phyloP scores from a whole-genome alignment of 2,797 vertebrate species.

The Enteromius unitaeniatus region DNA sequence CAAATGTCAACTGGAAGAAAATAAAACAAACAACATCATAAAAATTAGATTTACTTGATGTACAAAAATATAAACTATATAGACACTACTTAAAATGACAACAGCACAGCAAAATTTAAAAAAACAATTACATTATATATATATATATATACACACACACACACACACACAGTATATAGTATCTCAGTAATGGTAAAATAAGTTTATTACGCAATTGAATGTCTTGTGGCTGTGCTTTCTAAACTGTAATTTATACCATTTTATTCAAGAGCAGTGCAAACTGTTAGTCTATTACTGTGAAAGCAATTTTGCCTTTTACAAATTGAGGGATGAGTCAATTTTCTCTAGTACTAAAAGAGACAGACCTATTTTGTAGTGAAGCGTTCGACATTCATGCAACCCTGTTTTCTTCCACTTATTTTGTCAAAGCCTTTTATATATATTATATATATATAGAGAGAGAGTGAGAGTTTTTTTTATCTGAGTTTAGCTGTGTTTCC shows the following conservation, averaged over 20 bases:
- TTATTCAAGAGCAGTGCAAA: background rate
- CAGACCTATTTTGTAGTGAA: background rate
- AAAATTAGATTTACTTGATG: background rate
- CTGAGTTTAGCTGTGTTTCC: background rate
- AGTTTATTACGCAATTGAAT: background rate
- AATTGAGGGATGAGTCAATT: background rate
- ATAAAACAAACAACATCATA: background rate
- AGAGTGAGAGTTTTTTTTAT: background rate
- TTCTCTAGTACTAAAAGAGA: background rate
- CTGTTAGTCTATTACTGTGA: background rate
- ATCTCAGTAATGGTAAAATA: background rate
- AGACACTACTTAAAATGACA: background rate
- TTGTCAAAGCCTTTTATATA: background rate
- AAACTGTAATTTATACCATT: background rate
- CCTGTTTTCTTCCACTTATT: background rate
- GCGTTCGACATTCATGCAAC: background rate
- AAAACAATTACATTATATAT: too few relatives aligned
- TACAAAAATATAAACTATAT: background rate
- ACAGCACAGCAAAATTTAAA: too few relatives aligned
- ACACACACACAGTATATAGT: too few relatives aligned
- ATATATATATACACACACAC: too few relatives aligned
- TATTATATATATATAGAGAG: too few relatives aligned
- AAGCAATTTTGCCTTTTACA: background rate
- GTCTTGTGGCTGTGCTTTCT: background rate
- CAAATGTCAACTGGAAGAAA: background rate